Evolutionary conservation across 2,113 vertebrate species (phyloP), one percentile per base, ranked within the genome.

Genomic region (Marcusenius ussheri): DNA sequence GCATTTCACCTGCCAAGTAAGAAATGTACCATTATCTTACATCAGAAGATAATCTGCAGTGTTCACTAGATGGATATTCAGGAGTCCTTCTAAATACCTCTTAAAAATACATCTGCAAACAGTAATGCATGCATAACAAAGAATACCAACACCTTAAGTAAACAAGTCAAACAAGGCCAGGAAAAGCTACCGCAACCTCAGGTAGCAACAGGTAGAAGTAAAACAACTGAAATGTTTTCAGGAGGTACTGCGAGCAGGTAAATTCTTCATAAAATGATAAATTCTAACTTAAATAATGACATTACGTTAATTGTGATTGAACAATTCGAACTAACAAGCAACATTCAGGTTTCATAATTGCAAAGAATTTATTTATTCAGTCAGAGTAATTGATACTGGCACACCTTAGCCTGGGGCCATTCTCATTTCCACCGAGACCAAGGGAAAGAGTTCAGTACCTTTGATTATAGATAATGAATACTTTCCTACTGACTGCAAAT

Each of bases 321-420:
- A 35, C 10, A n/a, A 51, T 87, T n/a, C 13, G 5, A 19, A 35
- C 2, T 31, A 46, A 11, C 49, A 49, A 50, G 49, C 46, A 35
- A 51, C 19, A 50, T 87, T 87, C n/a, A 19, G 4, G 85, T 53
- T 87, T 87, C 10, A 87, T 87, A 50, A 87, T 51, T 31, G 49
- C 47, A 35, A 87, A 87, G 47, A 80, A 80, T 10, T 51, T 31
- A 50, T 27, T 24, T 49, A 87, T 31, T 35, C 24, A 50, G 46
- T 27, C 49, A 87, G 10, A 31, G 85, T 31, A 31, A 35, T 53
- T 50, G 49, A 58, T 56, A 58, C 53, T 42, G 87, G 17, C 87
- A 66, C 87, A 88, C 53, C 87, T 88, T 88, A 50, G 56, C 56
- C 35, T 27, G 7, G 19, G 35, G 87, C 56, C 56, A 66, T 88